Conservation (phyloP, 2,797 vertebrate genomes). For the Falco concolor region DNA sequence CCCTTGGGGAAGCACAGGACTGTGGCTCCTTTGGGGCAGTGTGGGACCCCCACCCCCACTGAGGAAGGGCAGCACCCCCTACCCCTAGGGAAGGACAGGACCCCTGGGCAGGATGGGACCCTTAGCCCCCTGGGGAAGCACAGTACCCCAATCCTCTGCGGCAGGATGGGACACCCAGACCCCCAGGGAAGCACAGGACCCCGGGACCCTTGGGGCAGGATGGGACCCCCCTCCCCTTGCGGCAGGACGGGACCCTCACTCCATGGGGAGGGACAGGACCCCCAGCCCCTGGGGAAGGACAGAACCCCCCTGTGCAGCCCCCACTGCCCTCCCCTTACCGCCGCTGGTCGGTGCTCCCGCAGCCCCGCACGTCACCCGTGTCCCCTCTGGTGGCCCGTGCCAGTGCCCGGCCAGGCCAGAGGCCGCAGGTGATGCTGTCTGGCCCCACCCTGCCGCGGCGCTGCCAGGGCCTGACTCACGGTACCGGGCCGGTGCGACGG, state of each 20-base stretch:
- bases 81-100: neutral
- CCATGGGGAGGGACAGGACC: neutral
- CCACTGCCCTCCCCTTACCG: neutral
- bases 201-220: neutral
- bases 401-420: neutral
- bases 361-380: neutral
- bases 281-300: neutral
- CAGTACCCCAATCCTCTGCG: neutral
- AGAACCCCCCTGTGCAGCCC: fast-evolving
- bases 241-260: neutral
- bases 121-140: neutral
- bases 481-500: neutral
- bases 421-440: neutral
- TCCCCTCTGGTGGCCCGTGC: neutral
- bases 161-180: neutral
- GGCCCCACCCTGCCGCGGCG: neutral
- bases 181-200: neutral
- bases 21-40: neutral
- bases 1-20: neutral
- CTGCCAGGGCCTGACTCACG: neutral
- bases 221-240: neutral
- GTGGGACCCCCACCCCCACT: fast-evolving
- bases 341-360: neutral
- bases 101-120: too few species aligned
- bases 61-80: neutral